These are phyloP conservation scores for Chrysogorgia sp. DNA, from an alignment of 92 coral and sea anemone genomes.

Conservation along the genomic window DNA sequence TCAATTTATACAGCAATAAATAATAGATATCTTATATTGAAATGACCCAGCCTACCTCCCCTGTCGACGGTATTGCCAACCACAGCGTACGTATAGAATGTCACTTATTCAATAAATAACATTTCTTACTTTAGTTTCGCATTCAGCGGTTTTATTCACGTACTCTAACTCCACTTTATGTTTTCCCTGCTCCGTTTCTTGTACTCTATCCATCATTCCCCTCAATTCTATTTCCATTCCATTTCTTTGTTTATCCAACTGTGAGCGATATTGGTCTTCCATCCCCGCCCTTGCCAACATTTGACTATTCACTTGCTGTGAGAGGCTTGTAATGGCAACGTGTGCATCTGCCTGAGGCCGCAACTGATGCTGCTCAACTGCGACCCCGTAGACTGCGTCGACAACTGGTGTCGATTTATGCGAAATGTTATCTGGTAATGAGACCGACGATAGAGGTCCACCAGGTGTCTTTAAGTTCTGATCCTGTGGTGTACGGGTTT, in stretches of 20 bases:
- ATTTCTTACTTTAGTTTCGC: slow-evolving; percentile 75
- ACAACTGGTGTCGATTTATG: slow-evolving; percentile 18
- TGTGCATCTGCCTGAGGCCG: slow-evolving; percentile 28
- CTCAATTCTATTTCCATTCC: slow-evolving; percentile 67
- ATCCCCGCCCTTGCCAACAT: slow-evolving; percentile 56
- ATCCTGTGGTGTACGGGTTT: neutral
- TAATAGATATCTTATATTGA: too few species aligned
- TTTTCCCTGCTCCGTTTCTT: slow-evolving; percentile 63
- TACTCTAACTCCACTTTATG: slow-evolving; percentile 70
- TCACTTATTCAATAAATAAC: neutral
- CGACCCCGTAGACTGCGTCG: slow-evolving; percentile 35
- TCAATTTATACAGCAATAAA: too few species aligned
- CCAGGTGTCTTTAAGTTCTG: neutral
- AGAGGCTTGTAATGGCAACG: neutral
- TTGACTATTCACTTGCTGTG: neutral
- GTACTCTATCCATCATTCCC: slow-evolving; percentile 72
- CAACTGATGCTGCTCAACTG: slow-evolving; percentile 32
- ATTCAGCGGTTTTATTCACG: slow-evolving; percentile 68
- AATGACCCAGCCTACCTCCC: too few species aligned
- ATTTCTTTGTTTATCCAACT: slow-evolving; percentile 59
- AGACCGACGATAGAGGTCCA: too few species aligned
- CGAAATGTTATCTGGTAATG: slow-evolving; percentile 17
- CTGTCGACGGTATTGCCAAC: neutral
- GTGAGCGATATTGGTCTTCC: slow-evolving; percentile 60
- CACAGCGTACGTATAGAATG: neutral